Percentiles rank a stretch among this genome's conserved stretches.
phyloP scores from a whole-genome alignment of 2,113 vertebrate genomes.

The Oncorhynchus mykiss region DNA sequence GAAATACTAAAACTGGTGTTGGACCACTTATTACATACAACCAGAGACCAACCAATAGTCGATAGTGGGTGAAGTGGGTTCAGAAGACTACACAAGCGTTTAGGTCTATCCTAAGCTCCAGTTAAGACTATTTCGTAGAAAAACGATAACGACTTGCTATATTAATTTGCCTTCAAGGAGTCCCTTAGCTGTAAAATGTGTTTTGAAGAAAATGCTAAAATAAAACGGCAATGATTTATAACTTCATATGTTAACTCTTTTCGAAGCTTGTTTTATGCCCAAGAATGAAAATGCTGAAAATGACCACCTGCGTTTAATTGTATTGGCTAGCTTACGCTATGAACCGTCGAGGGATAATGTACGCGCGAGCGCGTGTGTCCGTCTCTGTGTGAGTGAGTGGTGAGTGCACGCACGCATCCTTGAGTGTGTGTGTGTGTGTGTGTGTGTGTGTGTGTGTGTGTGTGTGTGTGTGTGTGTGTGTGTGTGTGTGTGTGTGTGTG shows the following conservation, averaged over 20 bases:
- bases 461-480: too few species aligned
- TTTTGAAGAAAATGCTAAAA: constrained; percentile 60
- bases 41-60: neutral
- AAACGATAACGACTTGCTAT: constrained; percentile 28
- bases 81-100: constrained; percentile 22
- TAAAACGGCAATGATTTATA: constrained; percentile 58
- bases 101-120: neutral
- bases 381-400: constrained; percentile 35
- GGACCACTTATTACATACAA: neutral
- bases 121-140: constrained; percentile 33
- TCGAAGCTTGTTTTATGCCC: constrained; percentile 51
- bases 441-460: constrained; percentile 31
- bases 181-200: constrained; percentile 41
- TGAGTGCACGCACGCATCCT: neutral
- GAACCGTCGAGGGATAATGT: constrained; percentile 47
- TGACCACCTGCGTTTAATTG: constrained; percentile 73
- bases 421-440: too few species aligned
- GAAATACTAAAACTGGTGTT: constrained; percentile 9
- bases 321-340: constrained; percentile 49
- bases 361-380: neutral
- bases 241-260: constrained; percentile 70
- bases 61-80: neutral
- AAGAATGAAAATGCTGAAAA: constrained; percentile 53
- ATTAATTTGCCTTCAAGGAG: constrained; percentile 47
- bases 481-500: too few species aligned